phyloP scores from a whole-genome alignment of 2,113 vertebrate genomes.

The Phoxinus phoxinus region DNA sequence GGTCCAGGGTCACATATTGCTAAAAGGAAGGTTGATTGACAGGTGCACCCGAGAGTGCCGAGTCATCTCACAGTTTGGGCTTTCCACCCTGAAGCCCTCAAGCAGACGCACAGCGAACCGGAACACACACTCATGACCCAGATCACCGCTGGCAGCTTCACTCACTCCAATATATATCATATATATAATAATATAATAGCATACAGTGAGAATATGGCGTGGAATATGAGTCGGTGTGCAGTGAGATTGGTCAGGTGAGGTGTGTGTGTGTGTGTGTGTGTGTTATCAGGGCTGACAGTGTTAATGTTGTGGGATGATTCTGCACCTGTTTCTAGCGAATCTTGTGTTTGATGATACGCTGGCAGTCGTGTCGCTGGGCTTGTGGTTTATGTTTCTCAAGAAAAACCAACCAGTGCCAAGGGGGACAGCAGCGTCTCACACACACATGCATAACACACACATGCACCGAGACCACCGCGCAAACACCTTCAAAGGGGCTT shows the following conservation, averaged over 20 bases:
- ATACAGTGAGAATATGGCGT: background rate
- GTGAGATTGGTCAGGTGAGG: background rate
- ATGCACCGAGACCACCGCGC: conserved; percentile 46
- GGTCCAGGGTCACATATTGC: too few species aligned
- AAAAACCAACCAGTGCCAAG: conserved; percentile 37
- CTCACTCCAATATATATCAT: background rate
- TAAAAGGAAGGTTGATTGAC: too few species aligned
- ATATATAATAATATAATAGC: too few species aligned
- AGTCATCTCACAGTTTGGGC: background rate
- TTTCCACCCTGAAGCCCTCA: conserved; percentile 22
- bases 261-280: background rate
- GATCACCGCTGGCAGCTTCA: background rate
- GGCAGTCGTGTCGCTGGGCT: conserved; percentile 39
- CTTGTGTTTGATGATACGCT: conserved; percentile 38
- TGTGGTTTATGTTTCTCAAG: conserved; percentile 56
- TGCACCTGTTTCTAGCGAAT: conserved; percentile 57
- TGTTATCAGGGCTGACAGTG: background rate
- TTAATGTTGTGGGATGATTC: conserved; percentile 39
- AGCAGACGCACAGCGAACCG: background rate
- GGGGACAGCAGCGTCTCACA: conserved; percentile 29
- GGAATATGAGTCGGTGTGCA: background rate
- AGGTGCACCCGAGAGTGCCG: conserved; percentile 4
- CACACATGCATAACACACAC: conserved; percentile 35
- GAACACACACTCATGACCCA: conserved; percentile 13
- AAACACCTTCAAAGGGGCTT: conserved; percentile 53